phyloP scores from a whole-genome alignment of 2,797 vertebrate species.

The Anas capensis region DNA sequence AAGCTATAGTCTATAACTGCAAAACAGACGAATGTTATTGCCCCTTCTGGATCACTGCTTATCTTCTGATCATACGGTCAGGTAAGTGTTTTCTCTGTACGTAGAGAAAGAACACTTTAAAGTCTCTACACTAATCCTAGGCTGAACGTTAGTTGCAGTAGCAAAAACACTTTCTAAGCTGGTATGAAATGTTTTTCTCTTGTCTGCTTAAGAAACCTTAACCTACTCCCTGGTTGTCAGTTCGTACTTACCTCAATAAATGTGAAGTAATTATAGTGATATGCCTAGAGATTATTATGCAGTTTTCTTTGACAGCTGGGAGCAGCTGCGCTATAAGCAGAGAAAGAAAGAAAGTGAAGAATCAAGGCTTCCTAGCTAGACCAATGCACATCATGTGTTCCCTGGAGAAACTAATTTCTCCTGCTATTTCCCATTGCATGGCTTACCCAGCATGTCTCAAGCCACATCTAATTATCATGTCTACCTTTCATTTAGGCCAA shows the following conservation, averaged over 20 bases:
- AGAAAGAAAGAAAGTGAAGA: background rate
- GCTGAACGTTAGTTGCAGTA: background rate
- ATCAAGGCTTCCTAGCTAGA: background rate
- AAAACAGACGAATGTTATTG: background rate
- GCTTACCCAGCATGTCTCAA: background rate
- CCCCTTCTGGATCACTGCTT: background rate
- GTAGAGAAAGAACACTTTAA: background rate
- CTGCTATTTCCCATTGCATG: constrained; percentile 2
- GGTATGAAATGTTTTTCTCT: background rate
- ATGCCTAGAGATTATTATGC: background rate
- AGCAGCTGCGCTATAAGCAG: background rate
- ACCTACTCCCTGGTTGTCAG: background rate
- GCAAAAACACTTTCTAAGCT: background rate
- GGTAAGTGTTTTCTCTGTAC: background rate
- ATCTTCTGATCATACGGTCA: background rate
- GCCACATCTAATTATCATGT: background rate
- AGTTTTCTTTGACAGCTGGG: background rate
- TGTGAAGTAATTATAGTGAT: background rate
- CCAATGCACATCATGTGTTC: background rate
- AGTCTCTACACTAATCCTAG: background rate
- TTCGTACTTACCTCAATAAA: background rate
- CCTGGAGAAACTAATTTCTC: constrained; percentile 8
- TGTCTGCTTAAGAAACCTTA: background rate
- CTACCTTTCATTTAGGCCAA: background rate
- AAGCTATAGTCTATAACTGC: background rate